Conservation (phyloP, 2,113 vertebrate genomes). For the Dermatemys mawii region DNA sequence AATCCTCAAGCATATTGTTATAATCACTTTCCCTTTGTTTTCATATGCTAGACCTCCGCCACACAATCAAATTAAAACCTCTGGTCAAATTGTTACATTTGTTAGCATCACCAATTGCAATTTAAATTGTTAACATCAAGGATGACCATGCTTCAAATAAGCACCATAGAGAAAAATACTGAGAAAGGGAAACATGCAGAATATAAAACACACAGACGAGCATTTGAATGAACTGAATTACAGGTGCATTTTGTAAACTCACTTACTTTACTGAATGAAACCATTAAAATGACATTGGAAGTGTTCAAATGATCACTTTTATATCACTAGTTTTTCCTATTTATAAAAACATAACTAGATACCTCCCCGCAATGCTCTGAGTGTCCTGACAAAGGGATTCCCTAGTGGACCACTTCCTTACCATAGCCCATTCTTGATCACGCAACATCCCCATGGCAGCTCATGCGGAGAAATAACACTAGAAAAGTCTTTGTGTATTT, state of each 20-base stretch:
- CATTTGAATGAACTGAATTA: background rate
- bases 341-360: background rate
- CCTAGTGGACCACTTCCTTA: accelerated
- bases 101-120: background rate
- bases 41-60: accelerated
- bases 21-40: background rate
- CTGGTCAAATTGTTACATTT: background rate
- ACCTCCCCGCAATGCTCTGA: background rate
- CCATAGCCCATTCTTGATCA: background rate
- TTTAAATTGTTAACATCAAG: background rate
- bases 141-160: accelerated
- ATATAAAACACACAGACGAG: background rate
- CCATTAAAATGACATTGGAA: accelerated
- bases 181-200: background rate
- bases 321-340: background rate
- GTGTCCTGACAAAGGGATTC: background rate
- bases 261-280: background rate
- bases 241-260: background rate
- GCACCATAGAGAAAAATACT: background rate
- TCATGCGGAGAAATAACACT: no score
- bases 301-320: background rate
- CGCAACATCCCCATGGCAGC: background rate
- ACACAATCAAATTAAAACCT: background rate
- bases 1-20: background rate
- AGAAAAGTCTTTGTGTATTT: background rate